Conservation (phyloP, 1,140 invertebrate species). For the Macrostomum lignano region DNA sequence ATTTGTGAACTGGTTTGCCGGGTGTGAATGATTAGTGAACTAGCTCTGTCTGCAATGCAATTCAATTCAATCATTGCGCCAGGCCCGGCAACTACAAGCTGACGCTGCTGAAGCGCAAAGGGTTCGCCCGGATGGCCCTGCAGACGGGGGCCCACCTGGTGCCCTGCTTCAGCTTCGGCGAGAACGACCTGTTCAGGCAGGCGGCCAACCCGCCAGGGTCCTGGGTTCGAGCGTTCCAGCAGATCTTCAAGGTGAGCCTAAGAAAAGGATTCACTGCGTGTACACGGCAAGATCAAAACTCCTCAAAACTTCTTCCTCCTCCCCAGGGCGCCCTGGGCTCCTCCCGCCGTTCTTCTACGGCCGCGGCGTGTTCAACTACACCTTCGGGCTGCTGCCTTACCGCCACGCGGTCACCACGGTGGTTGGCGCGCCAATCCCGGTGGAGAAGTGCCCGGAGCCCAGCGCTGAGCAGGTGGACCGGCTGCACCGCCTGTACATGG, state of each 20-base stretch:
- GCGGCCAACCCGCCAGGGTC: constrained; percentile 40
- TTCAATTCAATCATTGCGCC: no score
- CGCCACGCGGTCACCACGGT: constrained; percentile 48
- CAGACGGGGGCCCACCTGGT: constrained; percentile 38
- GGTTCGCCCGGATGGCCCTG: constrained; percentile 24
- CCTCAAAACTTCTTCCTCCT: no score
- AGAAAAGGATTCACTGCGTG: no score
- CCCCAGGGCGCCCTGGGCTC: constrained; percentile 40
- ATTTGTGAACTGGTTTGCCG: no score
- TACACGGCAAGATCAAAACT: no score
- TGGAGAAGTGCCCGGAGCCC: constrained; percentile 40
- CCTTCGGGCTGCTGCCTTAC: constrained; percentile 50
- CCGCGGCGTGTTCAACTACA: constrained; percentile 58
- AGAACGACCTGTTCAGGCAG: constrained; percentile 57
- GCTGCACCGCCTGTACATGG: constrained; percentile 43
- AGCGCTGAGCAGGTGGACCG: constrained; percentile 41
- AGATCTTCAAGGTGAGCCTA: constrained; percentile 36
- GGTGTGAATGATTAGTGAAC: no score
- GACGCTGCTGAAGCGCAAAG: constrained; percentile 20
- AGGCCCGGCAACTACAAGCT: constrained; percentile 17
- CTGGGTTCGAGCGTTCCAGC: constrained; percentile 38
- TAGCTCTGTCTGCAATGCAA: no score
- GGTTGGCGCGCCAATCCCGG: constrained; percentile 50
- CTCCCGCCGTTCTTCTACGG: constrained; percentile 50
- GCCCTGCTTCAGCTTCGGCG: constrained; percentile 63